Evolutionary conservation across 2,888 invertebrate species (phyloP).

Genomic region (Calliopum simillimum): DNA sequence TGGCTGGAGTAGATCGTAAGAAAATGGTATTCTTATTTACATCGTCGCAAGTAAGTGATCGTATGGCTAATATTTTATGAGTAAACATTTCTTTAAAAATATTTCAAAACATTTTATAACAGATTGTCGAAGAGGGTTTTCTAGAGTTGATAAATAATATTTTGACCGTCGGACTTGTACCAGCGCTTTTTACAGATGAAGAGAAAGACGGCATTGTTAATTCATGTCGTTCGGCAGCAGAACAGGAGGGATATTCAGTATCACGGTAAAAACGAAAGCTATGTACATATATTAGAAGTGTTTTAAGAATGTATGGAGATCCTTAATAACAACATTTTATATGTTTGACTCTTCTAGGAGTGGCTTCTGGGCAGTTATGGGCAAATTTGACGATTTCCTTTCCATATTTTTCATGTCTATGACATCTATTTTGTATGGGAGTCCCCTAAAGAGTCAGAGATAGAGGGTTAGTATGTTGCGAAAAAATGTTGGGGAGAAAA

Average conservation of each 20-base stretch:
- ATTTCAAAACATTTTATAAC: conserved; percentile 8
- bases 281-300: too few species aligned
- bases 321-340: too few species aligned
- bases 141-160: conserved; percentile 93
- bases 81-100: background rate
- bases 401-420: too few species aligned
- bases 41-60: conserved; percentile 78
- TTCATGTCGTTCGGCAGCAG: conserved; percentile 76
- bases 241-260: conserved; percentile 77
- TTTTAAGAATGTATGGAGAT: too few species aligned
- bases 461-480: too few species aligned
- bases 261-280: conserved; percentile 71
- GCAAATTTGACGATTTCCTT: too few species aligned
- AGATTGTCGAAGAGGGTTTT: conserved; percentile 84
- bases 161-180: conserved; percentile 88
- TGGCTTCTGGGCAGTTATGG: too few species aligned
- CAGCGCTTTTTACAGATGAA: conserved; percentile 87
- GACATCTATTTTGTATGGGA: too few species aligned
- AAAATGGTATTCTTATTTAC: conserved; percentile 86
- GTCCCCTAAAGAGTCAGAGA: too few species aligned
- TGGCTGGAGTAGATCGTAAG: conserved; percentile 83
- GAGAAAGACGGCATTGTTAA: conserved; percentile 87
- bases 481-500: too few species aligned
- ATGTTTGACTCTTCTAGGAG: too few species aligned
- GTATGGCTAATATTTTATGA: too few species aligned